Evolutionary conservation across 2,888 invertebrate species (phyloP), one percentile per base, ranked within the genome.

Genomic region (Drosophila kokeensis): DNA sequence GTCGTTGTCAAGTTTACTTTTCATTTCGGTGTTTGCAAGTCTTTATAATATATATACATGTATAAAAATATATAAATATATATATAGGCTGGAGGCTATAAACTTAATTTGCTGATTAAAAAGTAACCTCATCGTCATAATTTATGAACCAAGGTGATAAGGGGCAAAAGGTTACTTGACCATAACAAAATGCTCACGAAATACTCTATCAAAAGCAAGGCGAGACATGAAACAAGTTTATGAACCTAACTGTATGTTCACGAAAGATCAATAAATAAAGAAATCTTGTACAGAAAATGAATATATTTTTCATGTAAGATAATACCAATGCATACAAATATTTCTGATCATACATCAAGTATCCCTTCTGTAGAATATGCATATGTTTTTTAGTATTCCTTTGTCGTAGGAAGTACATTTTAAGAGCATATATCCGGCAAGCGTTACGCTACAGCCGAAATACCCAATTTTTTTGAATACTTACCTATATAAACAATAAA

Each of bases 61-160:
- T 68, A 34, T 62, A 42, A 62, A 73, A 69, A 62, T n/a, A 68
- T 68, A 45, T 61, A 48, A 50, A 45, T 69, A 72, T 73, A 72
- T 73, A 60, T 45, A 69, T 65, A 69, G 60, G 85, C 89, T 71
- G 40, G 65, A 70, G 82, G 87, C 85, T 72, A 82, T 82, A 81
- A 89, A 89, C 82, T 84, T 89, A 87, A 87, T 87, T 87, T 89
- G 75, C 83, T 87, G 87, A 87, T 87, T 87, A 87, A 85, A 82
- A 89, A 87, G 84, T 82, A 84, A 74, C 82, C 82, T 76, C 82
- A 77, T 76, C 63, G 79, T 76, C 71, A 86, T 89, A 83, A 86
- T 87, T 86, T 87, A 86, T 89, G 76, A 63, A 68, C 64, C 73
- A 66, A 80, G 85, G 84, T 89, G 87, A 81, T 82, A 86, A 81